phyloP scores from a whole-genome alignment of 2,888 invertebrate genomes.

The Aproaerema taeniolella region DNA sequence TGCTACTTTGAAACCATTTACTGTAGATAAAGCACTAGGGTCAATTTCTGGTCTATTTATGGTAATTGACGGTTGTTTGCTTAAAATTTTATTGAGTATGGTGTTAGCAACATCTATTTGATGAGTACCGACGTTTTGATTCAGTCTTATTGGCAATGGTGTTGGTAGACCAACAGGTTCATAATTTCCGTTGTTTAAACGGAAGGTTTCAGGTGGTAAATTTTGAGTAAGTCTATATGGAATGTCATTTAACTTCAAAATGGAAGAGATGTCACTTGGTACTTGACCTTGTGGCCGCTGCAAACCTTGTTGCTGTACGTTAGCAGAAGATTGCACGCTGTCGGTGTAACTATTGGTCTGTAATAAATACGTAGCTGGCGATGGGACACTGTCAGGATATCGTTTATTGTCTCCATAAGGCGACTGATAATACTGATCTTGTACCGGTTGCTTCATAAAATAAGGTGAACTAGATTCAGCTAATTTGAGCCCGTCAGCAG shows the following conservation, averaged over 20 bases:
- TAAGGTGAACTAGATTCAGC: constrained; percentile 38
- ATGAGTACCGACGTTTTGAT: constrained; percentile 66
- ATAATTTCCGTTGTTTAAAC: constrained; percentile 47
- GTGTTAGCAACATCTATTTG: constrained; percentile 57
- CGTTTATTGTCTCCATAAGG: constrained; percentile 31
- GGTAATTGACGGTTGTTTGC: constrained; percentile 41
- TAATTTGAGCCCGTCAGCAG: constrained; percentile 40
- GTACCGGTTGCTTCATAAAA: constrained; percentile 40
- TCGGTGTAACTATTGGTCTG: constrained; percentile 40
- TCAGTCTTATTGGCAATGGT: constrained; percentile 51
- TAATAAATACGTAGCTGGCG: constrained; percentile 35
- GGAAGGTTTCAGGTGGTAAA: constrained; percentile 39
- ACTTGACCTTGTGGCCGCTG: constrained; percentile 40
- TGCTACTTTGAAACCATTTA: constrained; percentile 70
- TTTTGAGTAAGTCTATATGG: constrained; percentile 57
- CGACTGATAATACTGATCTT: constrained; percentile 37
- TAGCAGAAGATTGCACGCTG: constrained; percentile 39
- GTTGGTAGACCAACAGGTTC: constrained; percentile 51
- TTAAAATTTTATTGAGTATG: constrained; percentile 50
- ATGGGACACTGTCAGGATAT: constrained; percentile 36
- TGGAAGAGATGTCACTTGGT: constrained; percentile 41
- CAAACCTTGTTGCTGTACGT: constrained; percentile 37
- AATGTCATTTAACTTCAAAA: constrained; percentile 60
- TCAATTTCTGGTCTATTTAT: constrained; percentile 53
- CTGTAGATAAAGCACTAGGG: constrained; percentile 48